Base-by-base conservation (phyloP, 2,888 invertebrate species). In the Coronaproctus castanopsis region DNA sequence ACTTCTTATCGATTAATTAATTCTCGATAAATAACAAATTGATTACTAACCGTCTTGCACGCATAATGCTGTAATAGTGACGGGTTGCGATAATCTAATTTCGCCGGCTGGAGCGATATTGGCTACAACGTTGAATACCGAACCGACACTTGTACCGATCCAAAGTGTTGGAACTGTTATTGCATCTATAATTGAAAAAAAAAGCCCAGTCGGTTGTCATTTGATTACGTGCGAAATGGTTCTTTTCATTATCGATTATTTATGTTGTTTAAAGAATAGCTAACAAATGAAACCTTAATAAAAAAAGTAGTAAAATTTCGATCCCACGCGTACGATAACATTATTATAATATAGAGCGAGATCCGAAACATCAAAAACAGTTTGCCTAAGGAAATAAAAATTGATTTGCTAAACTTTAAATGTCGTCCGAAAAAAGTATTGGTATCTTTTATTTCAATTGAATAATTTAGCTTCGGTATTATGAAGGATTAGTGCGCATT, bases 71-170 rank as follows among this genome's bases (percentile, higher is more conserved):
- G 90, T 84, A 67, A 92, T 83, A 66, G 61, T 60, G 54, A 90
- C 87, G 58, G 89, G 87, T 71, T 90, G 89, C 65, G 85, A 81
- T 70, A 83, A 82, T 69, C 91, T 77, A 66, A 80, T 78, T 71
- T 92, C 91, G 58, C 82, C 77, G 69, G 85, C 83, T 62, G 85
- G 82, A 66, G 87, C 82, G 65, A 79, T 70, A 71, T 80, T 85
- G 70, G 97, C 82, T 73, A 87, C 82, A 74, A 97, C 83, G 64
- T 93, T 91, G 69, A 97, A 80, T 71, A 95, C 89, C 62, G 96
- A 93, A 68, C 98, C 98, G 68, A 90, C 79, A 73, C 91, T 92
- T 66, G 96, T 97, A 68, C 98, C 97, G 68, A 97, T 85, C 97
- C 97, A 98, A 65, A 98, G 76, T 67, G 93, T 93, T 66, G 97